Conservation (phyloP, 2,113 vertebrate genomes). For the Rhodinocichla rosea region DNA sequence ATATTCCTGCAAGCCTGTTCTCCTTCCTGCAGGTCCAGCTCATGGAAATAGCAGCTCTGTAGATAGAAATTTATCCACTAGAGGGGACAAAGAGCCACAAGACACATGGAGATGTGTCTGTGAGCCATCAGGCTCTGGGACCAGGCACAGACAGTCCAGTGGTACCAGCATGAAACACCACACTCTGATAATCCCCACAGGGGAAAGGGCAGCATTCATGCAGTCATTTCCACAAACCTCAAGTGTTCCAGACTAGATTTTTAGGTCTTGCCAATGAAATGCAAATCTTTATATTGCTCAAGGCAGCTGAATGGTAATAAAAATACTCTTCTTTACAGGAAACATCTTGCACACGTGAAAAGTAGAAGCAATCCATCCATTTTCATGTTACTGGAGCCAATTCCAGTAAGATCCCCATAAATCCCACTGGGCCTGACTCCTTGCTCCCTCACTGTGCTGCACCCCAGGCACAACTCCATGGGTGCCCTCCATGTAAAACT, state of each 20-base stretch:
- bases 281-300: background rate
- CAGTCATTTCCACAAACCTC: background rate
- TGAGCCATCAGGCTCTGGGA: accelerated
- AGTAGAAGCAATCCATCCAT: background rate
- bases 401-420: background rate
- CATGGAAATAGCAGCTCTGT: background rate
- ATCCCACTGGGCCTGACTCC: background rate
- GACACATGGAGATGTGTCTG: background rate
- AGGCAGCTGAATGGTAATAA: background rate
- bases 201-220: background rate
- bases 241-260: background rate
- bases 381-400: background rate
- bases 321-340: background rate
- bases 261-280: background rate
- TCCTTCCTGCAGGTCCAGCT: background rate
- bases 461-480: accelerated
- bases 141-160: background rate
- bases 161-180: background rate
- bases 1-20: background rate
- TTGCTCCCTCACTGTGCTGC: background rate
- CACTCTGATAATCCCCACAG: background rate
- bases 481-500: background rate
- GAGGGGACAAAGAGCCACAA: background rate
- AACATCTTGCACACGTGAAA: background rate
- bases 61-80: background rate